Percentiles rank a stretch among this genome's conserved stretches.
These are phyloP conservation scores for Tetrax tetrax DNA, from an alignment of 2,113 vertebrate genomes.

Conservation along the genomic window DNA sequence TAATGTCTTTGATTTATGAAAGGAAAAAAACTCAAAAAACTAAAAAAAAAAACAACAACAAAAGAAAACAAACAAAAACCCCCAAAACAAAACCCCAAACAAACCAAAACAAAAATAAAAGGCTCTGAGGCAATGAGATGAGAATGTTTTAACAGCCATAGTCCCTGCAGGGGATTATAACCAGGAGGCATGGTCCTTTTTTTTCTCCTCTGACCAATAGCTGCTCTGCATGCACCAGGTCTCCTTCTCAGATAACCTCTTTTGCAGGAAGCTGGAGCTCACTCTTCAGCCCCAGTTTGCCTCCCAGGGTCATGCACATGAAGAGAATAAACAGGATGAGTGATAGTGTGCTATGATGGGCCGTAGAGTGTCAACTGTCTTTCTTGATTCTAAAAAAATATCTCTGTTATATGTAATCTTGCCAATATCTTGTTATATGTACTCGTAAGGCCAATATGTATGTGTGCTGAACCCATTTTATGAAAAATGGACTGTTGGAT, in stretches of 20 bases:
- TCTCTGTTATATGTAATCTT: neutral
- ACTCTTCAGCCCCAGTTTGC: neutral
- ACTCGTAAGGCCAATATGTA: fast-evolving
- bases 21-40: neutral
- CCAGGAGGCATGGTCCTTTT: neutral
- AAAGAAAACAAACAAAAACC: neutral
- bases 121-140: neutral
- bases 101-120: neutral
- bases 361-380: neutral
- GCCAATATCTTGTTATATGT: too few relatives aligned
- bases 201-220: neutral
- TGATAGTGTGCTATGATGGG: fast-evolving
- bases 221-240: neutral
- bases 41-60: neutral
- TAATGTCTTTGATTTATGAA: neutral
- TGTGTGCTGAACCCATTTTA: neutral
- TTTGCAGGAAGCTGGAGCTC: neutral
- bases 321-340: neutral
- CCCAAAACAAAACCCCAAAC: neutral
- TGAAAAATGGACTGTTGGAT: neutral
- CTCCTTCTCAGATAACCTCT: neutral
- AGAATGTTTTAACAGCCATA: neutral
- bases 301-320: fast-evolving
- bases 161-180: neutral
- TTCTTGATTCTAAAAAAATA: neutral